Percentiles rank a stretch among this genome's conserved stretches.
Conservation (phyloP, 2,113 vertebrate genomes). For the Pluvialis apricaria region DNA sequence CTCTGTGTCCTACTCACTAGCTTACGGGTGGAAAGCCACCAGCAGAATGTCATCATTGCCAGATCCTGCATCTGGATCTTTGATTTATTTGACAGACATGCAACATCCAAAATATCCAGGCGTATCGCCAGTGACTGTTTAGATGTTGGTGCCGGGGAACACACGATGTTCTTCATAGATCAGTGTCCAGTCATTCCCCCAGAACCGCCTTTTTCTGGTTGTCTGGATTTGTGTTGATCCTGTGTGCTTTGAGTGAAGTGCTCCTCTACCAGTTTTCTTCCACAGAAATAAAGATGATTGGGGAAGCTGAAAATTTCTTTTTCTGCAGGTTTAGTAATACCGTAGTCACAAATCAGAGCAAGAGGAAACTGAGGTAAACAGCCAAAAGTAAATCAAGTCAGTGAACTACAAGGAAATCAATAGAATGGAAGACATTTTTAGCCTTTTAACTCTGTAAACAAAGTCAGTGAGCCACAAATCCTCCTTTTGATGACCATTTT, state of each 20-base stretch:
- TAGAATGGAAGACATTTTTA: background rate
- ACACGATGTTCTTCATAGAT: background rate
- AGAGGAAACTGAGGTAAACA: background rate
- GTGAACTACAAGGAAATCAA: background rate
- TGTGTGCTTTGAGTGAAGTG: background rate
- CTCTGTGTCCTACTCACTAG: background rate
- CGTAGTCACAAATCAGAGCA: background rate
- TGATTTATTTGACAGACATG: conserved; percentile 14
- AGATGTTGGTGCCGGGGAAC: background rate
- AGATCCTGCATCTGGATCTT: conserved; percentile 21
- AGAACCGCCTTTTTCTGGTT: background rate
- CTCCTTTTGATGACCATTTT: background rate
- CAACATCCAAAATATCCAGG: background rate
- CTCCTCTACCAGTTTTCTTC: background rate
- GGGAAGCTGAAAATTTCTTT: background rate
- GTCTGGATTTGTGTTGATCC: background rate
- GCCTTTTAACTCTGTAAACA: background rate
- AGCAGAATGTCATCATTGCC: background rate
- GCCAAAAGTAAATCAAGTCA: background rate
- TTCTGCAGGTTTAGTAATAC: background rate
- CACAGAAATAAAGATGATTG: background rate
- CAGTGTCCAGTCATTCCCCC: background rate
- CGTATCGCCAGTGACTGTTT: background rate
- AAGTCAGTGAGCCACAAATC: background rate
- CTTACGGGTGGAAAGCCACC: background rate